These are phyloP conservation scores for Lysandra coridon DNA, from an alignment of 2,888 invertebrate species.

Conservation along the genomic window DNA sequence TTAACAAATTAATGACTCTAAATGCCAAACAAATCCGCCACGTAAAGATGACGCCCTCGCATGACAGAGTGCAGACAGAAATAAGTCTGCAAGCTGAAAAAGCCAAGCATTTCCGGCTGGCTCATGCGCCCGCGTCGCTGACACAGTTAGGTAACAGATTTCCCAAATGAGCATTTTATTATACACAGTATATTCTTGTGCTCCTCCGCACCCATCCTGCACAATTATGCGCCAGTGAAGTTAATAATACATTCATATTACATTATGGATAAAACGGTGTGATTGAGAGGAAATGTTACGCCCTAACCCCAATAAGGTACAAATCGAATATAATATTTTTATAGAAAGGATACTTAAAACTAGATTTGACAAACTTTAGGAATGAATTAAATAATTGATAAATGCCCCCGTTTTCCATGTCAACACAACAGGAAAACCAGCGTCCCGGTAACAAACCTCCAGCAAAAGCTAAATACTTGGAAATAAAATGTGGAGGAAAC, in stretches of 20 bases:
- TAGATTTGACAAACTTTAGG: not conserved
- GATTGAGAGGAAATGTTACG: not conserved
- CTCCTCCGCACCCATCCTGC: not conserved
- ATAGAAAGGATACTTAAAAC: too few relatives aligned
- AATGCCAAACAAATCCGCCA: slow-evolving; percentile 60
- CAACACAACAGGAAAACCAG: not conserved
- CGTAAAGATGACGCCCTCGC: slow-evolving; percentile 70
- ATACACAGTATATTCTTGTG: slow-evolving; percentile 13
- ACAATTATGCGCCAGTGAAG: not conserved
- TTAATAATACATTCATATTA: not conserved
- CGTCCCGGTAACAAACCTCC: not conserved
- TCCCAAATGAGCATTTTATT: slow-evolving; percentile 33
- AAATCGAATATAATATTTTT: too few relatives aligned
- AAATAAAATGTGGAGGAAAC: not conserved
- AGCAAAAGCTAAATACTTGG: not conserved
- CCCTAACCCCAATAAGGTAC: not conserved
- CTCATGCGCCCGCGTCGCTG: slow-evolving; percentile 58
- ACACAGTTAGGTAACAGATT: slow-evolving; percentile 64
- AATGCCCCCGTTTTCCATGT: not conserved
- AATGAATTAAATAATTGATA: not conserved
- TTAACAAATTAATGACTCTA: slow-evolving; percentile 65
- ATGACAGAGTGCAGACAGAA: slow-evolving; percentile 71
- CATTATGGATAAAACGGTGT: not conserved
- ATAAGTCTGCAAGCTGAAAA: slow-evolving; percentile 77
- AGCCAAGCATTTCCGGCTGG: slow-evolving; percentile 73